Percentiles rank a stretch among this genome's conserved stretches.
These are phyloP conservation scores for Himalopsyche tibetana DNA, from an alignment of 2,888 invertebrate genomes.

Conservation along the genomic window DNA sequence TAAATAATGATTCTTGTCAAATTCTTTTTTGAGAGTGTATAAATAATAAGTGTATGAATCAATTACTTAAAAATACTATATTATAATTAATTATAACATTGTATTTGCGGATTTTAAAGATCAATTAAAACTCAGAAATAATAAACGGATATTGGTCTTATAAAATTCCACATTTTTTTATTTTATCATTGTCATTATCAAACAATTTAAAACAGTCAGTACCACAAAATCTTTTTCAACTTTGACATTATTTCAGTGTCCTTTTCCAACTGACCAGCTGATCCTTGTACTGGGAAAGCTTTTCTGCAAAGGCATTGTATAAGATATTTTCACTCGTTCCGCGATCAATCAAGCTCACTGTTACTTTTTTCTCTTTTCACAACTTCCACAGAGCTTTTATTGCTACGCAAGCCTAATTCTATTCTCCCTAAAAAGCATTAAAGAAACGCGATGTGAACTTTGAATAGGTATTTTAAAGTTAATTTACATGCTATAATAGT, in stretches of 20 bases:
- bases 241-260: background rate
- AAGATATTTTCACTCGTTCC: background rate
- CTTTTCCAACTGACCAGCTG: background rate
- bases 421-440: background rate
- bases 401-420: background rate
- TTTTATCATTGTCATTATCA: background rate
- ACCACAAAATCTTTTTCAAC: background rate
- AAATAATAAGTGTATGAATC: too few relatives aligned
- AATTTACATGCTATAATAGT: too few relatives aligned
- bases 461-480: too few relatives aligned
- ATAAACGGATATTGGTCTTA: too few relatives aligned
- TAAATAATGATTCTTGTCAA: too few relatives aligned
- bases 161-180: too few relatives aligned
- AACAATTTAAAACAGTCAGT: background rate
- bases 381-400: background rate
- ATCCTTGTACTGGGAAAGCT: background rate
- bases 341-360: conserved; percentile 25
- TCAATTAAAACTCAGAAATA: too few relatives aligned
- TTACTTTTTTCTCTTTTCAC: background rate
- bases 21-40: too few relatives aligned
- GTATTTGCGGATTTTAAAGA: too few relatives aligned
- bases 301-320: conserved; percentile 3
- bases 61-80: too few relatives aligned
- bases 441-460: too few relatives aligned
- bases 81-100: too few relatives aligned